Evolutionary conservation across 2,797 vertebrate genomes (phyloP), one percentile per base, ranked within the genome.

Genomic region (Salmo trutta): DNA sequence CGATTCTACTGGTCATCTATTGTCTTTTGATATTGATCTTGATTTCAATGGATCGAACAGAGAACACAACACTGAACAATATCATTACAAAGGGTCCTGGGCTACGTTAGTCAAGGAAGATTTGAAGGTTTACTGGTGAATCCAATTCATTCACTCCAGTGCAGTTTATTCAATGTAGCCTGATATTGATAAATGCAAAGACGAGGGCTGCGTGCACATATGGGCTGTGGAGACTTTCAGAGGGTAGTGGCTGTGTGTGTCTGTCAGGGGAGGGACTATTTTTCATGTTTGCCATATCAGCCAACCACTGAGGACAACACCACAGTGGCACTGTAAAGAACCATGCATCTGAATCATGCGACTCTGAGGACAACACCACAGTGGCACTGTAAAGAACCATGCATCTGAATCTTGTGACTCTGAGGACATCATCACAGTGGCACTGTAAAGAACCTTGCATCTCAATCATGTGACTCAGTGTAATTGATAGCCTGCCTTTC

Each of bases 1-100:
- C 83, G 87, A 88, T 84, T 89, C 85, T 86, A 75, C 86, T 84
- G 83, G 87, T 90, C 88, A 87, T 91, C 85, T 87, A 77, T 91
- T 89, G 89, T 91, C 84, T 89, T 71, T 75, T 80, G 83, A 84
- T 91, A 93, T 92, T 79, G 90, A 93, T 93, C 86, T 90, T 83
- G 85, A 87, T 47, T 47, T 47, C 10, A 47, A 47, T 14, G 41
- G 41, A 47, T 83, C 75, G 83, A 84, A 88, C 76, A 77, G 24
- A 79, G 41, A 47, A 47, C 80, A 85, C 83, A 76, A 81, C n/a
- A 24, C 27, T 87, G 83, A 88, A 92, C 85, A 88, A 88, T 86
- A 85, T 80, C 82, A 81, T 84, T 84, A 83, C 1, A 70, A 51
- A 47, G 59, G 79, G 59, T 73, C 77, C 54, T 41, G n/a, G 80